phyloP scores from a whole-genome alignment of 2,113 vertebrate species.

The Rhinoptilus africanus region DNA sequence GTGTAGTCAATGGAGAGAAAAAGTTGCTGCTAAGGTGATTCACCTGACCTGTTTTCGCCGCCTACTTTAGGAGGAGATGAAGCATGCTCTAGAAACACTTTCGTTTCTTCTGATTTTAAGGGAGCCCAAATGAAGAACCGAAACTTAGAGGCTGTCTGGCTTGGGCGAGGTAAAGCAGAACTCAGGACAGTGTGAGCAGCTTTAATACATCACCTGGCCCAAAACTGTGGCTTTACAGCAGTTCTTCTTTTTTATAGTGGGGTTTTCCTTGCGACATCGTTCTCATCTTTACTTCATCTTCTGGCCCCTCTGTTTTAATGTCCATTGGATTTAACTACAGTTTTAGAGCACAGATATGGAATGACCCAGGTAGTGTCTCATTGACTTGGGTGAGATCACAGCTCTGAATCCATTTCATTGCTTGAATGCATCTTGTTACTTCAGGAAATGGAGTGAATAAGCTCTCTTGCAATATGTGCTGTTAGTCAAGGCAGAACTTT shows the following conservation, averaged over 20 bases:
- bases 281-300: not conserved
- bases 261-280: not conserved
- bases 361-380: not conserved
- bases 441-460: not conserved
- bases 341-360: not conserved
- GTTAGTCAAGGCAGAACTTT: not conserved
- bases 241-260: not conserved
- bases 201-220: not conserved
- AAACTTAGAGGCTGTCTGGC: not conserved
- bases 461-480: not conserved
- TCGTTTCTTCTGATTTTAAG: not conserved
- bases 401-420: not conserved
- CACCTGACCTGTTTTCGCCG: conserved; percentile 29
- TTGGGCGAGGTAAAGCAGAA: not conserved
- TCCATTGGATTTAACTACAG: not conserved
- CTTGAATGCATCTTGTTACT: not conserved
- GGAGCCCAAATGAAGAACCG: not conserved
- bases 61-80: not conserved
- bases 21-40: not conserved
- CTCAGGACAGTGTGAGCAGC: not conserved
- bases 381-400: not conserved
- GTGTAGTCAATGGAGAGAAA: conserved; percentile 39
- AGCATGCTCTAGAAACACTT: not conserved
- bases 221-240: not conserved
- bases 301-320: not conserved